phyloP scores from a whole-genome alignment of 2,113 vertebrate species.

The Oncorhynchus masou region DNA sequence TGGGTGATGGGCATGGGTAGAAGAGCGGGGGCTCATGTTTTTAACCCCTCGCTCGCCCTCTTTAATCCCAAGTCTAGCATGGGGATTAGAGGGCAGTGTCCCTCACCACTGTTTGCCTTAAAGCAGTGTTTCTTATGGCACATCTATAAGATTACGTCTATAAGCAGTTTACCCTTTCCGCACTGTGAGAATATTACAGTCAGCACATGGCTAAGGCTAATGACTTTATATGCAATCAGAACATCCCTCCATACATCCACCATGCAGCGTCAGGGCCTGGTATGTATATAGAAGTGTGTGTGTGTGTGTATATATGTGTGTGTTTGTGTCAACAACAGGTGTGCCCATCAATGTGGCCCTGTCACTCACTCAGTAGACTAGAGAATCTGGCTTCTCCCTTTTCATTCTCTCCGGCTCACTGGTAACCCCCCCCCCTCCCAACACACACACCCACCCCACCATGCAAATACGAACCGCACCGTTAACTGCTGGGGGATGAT shows the following conservation, averaged over 20 bases:
- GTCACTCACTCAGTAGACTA: conserved; percentile 3
- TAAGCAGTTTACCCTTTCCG: conserved; percentile 70
- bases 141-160: conserved; percentile 67
- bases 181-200: conserved; percentile 66
- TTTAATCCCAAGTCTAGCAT: conserved; percentile 76
- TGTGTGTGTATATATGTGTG: background rate
- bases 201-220: conserved; percentile 56
- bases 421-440: too few relatives aligned
- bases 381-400: conserved; percentile 4
- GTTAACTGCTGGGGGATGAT: conserved; percentile 60
- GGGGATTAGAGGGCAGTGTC: conserved; percentile 68
- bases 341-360: background rate
- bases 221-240: conserved; percentile 42
- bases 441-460: conserved; percentile 30
- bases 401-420: too few relatives aligned
- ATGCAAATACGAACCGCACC: conserved; percentile 60
- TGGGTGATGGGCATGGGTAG: background rate
- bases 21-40: conserved; percentile 46
- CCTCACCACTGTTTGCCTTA: conserved; percentile 63
- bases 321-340: background rate
- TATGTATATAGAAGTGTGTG: background rate
- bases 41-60: conserved; percentile 62
- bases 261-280: too few relatives aligned
- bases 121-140: conserved; percentile 49
- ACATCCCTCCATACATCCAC: too few relatives aligned